Evolutionary conservation across 2,797 vertebrate genomes (phyloP).

Genomic region (Numenius phaeopus): DNA sequence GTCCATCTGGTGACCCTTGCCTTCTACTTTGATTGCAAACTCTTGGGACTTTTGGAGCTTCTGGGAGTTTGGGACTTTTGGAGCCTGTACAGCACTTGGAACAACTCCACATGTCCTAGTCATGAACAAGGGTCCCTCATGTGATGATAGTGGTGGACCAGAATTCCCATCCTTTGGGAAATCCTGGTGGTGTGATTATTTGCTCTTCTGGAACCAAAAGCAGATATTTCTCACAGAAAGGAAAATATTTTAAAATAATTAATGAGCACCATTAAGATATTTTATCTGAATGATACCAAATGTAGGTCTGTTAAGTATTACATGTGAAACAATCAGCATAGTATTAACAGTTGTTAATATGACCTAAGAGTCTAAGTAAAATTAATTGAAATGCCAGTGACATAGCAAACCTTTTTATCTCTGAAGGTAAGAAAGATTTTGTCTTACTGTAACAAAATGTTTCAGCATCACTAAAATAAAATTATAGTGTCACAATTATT

Average conservation of each 20-base stretch:
- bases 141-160: background rate
- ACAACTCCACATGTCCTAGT: background rate
- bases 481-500: background rate
- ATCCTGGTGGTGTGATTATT: background rate
- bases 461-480: constrained; percentile 24
- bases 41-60: background rate
- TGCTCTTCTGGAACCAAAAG: background rate
- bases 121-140: background rate
- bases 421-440: constrained; percentile 1
- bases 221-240: background rate
- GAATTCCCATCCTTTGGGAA: background rate
- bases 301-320: background rate
- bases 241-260: background rate
- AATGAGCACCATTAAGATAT: background rate
- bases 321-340: background rate
- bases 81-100: background rate
- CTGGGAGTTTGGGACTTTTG: background rate
- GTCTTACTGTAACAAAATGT: background rate
- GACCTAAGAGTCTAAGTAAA: background rate
- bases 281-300: background rate
- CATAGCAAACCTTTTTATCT: constrained; percentile 3
- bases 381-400: background rate
- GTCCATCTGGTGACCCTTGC: background rate
- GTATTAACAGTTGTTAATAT: background rate
- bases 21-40: background rate